Conservation (phyloP, 2,113 vertebrate genomes). For the Antechinus flavipes region DNA sequence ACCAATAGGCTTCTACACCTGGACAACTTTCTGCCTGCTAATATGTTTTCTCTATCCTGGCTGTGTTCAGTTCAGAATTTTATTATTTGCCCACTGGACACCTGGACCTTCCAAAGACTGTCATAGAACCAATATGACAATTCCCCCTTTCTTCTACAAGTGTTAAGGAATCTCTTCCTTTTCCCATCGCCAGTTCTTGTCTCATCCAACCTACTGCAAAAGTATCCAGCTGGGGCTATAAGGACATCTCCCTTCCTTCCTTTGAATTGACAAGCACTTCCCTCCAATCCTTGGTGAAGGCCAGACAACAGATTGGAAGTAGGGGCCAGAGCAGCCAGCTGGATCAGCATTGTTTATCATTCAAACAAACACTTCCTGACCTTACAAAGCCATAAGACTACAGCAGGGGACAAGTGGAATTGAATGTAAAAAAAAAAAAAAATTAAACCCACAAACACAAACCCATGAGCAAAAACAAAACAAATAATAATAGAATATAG, state of each 20-base stretch:
- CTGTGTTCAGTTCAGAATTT: not conserved
- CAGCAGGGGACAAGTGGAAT: not conserved
- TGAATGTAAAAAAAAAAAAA: not conserved
- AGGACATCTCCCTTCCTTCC: slow-evolving; percentile 60
- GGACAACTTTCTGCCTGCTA: not conserved
- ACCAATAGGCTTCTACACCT: not conserved
- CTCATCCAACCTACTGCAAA: slow-evolving; percentile 38
- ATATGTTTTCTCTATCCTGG: not conserved
- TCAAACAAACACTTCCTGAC: slow-evolving; percentile 86
- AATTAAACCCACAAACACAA: not conserved
- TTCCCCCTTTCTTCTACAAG: not conserved
- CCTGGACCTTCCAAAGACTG: not conserved
- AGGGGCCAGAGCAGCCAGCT: slow-evolving; percentile 58
- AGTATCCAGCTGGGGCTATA: not conserved
- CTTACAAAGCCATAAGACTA: slow-evolving; percentile 10
- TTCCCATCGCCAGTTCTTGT: not conserved
- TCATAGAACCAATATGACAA: not conserved
- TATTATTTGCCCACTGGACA: not conserved
- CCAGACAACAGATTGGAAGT: slow-evolving; percentile 39
- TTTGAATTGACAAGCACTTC: slow-evolving; percentile 67
- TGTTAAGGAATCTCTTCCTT: slow-evolving; percentile 5
- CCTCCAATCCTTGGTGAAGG: slow-evolving; percentile 70
- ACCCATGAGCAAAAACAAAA: not conserved
- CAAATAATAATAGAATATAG: not conserved
- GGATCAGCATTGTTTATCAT: slow-evolving; percentile 77